Percentiles rank a stretch among this genome's conserved stretches.
phyloP scores from a whole-genome alignment of 2,888 invertebrate species.

The Caenorhabditis sinica region DNA sequence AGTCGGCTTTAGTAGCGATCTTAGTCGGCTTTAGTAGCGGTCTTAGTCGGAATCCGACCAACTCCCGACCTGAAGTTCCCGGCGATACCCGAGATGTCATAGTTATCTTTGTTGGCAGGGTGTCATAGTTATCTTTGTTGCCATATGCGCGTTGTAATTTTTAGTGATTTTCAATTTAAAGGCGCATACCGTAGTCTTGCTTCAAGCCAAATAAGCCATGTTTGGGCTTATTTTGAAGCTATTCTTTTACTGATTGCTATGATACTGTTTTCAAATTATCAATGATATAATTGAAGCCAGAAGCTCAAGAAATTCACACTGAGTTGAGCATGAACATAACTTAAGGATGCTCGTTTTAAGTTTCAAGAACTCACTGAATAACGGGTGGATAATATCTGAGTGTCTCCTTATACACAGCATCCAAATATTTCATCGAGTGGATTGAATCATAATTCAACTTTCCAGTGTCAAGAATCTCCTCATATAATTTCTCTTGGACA shows the following conservation, averaged over 20 bases:
- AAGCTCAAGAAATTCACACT: neutral
- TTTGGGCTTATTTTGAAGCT: neutral
- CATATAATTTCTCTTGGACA: slow-evolving; percentile 84
- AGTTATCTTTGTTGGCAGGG: too few relatives aligned
- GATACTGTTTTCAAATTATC: neutral
- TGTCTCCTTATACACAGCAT: slow-evolving; percentile 81
- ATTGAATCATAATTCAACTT: slow-evolving; percentile 66
- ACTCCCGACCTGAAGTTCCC: too few relatives aligned
- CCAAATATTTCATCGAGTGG: slow-evolving; percentile 77
- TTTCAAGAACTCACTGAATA: slow-evolving; percentile 69
- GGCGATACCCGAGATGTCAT: too few relatives aligned
- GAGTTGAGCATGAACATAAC: too few relatives aligned
- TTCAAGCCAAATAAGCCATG: neutral
- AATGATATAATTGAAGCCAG: too few relatives aligned
- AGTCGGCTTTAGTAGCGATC: too few relatives aligned
- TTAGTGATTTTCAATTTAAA: too few relatives aligned
- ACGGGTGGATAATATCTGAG: slow-evolving; percentile 80
- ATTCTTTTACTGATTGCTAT: neutral
- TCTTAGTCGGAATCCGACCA: too few relatives aligned
- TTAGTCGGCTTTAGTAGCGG: too few relatives aligned
- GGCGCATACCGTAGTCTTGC: too few relatives aligned
- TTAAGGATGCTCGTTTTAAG: neutral
- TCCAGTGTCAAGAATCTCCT: slow-evolving; percentile 84
- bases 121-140: too few relatives aligned
- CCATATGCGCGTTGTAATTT: too few relatives aligned